Base-by-base conservation (phyloP, 2,888 invertebrate genomes). In the Mycalesis mineus region DNA sequence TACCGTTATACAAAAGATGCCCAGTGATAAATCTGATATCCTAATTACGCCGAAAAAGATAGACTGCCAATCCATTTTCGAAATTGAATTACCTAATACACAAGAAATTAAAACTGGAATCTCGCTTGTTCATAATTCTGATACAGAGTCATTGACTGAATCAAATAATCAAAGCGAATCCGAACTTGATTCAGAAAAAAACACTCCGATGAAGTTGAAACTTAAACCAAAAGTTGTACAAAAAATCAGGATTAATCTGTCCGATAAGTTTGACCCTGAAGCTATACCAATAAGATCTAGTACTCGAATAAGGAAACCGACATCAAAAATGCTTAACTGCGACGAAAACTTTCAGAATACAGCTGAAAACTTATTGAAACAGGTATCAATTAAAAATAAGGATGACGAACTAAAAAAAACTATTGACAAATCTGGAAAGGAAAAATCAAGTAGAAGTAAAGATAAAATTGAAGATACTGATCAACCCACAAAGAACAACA, bases 91-190 rank as follows among this genome's bases (percentile, higher is more conserved):
- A 54, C 87, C 86, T 1, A 73, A 77, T 50, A 88, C 85, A 59
- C 84, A 86, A 70, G 85, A 89, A 75, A 88, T 87, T 45, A 82
- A 82, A 69, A 76, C 69, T 7, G 74, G 68, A 64, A 71, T 82
- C 4, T 66, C 74, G 15, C 57, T 68, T 7, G 64, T 61, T 42
- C 82, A 81, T 0, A 84, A 82, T 37, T 83, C 85, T 6, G 87
- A 57, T 31, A 40, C 45, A n/a, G 57, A 57, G 39, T 15, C 37
- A 7, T 51, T 49, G 7, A 29, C 29, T 39, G 29, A 36, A n/a
- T n/a, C n/a, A n/a, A n/a, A n/a, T 14, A 17, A 36, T 15, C 13
- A 11, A 28, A 53, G n/a, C n/a, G 48, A 86, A 58, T 55, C 65
- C 1, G 84, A 85, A 67, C 69, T 72, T 11, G 68, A 73, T 62